Conservation (phyloP, 2,113 vertebrate species). For the Tyto alba region DNA sequence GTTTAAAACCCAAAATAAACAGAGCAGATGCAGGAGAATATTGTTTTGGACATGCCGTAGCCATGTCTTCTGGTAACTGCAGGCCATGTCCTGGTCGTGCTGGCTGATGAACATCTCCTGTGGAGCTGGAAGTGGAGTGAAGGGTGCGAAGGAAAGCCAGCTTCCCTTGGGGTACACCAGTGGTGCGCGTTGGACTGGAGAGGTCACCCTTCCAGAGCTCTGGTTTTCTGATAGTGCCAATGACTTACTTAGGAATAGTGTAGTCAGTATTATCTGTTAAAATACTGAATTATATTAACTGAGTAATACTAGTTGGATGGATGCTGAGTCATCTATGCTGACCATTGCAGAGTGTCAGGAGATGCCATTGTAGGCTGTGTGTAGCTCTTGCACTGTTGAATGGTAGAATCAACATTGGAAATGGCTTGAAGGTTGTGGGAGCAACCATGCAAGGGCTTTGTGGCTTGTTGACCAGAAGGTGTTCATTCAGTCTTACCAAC, state of each 20-base stretch:
- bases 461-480: background rate
- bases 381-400: background rate
- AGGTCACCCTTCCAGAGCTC: background rate
- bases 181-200: background rate
- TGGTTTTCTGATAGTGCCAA: background rate
- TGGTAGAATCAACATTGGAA: background rate
- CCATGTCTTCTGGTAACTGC: background rate
- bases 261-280: background rate
- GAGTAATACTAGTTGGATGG: background rate
- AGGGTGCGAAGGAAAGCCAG: rapidly evolving
- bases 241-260: background rate
- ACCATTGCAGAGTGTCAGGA: background rate
- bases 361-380: background rate
- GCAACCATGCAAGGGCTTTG: background rate
- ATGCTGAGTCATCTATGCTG: background rate
- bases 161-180: rapidly evolving
- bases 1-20: background rate
- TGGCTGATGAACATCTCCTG: background rate
- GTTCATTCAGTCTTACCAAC: background rate
- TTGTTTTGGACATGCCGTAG: background rate
- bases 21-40: background rate
- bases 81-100: background rate
- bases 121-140: background rate
- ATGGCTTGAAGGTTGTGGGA: background rate
- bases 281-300: background rate